Evolutionary conservation across 2,888 invertebrate species (phyloP).

Genomic region (Drosophila colorata): DNA sequence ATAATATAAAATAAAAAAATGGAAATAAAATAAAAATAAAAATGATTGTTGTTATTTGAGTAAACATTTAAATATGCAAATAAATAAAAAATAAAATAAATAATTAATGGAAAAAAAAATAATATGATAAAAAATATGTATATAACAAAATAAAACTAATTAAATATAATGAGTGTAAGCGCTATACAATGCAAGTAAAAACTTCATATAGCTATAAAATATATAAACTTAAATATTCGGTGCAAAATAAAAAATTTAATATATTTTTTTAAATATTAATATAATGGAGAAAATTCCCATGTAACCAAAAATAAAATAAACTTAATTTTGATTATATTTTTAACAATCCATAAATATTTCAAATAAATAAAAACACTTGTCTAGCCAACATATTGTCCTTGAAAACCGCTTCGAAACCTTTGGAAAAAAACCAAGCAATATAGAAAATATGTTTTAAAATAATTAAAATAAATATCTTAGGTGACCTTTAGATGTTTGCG

Average conservation of each 20-base stretch:
- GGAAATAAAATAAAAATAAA: not conserved
- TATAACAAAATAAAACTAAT: not conserved
- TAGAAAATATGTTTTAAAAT: constrained; percentile 7
- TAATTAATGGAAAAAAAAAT: constrained; percentile 14
- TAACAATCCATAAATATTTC: too few species aligned
- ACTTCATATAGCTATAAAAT: too few species aligned
- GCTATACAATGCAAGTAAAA: not conserved
- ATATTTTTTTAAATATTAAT: too few species aligned
- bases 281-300: not conserved
- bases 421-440: not conserved
- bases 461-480: constrained; percentile 14
- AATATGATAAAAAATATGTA: not conserved
- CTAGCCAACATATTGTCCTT: constrained; percentile 27
- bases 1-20: constrained; percentile 1
- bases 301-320: not conserved
- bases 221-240: too few species aligned
- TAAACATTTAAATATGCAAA: not conserved
- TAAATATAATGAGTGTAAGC: not conserved
- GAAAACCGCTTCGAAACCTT: constrained; percentile 35
- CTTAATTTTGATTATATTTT: not conserved
- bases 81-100: not conserved
- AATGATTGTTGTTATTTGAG: too few species aligned
- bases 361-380: too few species aligned
- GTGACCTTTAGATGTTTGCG: constrained; percentile 38
- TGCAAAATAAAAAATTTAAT: too few species aligned